Percentiles rank a stretch among this genome's conserved stretches.
Conservation (phyloP, 2,888 invertebrate species). For the Lasiommata megera region DNA sequence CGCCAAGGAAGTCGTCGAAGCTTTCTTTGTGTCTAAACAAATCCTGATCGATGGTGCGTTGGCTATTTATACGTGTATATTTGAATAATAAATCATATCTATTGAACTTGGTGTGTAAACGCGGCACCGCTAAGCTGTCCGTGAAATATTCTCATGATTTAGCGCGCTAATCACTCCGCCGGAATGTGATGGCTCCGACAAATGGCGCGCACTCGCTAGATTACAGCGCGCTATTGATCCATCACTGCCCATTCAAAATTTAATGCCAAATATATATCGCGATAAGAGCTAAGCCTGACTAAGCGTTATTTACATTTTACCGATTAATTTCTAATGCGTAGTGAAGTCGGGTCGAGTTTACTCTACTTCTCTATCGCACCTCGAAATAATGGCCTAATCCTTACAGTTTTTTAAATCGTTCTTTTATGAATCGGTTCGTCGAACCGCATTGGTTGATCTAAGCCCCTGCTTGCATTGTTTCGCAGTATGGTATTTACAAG, state of each 20-base stretch:
- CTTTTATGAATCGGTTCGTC: no score
- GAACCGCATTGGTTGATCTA: no score
- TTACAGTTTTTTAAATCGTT: no score
- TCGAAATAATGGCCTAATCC: no score
- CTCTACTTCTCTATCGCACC: no score
- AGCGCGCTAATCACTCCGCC: conserved; percentile 39
- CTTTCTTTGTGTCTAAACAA: no score
- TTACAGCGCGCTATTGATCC: conserved; percentile 34
- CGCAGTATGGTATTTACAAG: no score
- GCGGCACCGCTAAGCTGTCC: conserved; percentile 34
- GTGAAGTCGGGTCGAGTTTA: neutral
- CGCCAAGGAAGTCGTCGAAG: no score
- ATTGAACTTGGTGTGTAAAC: conserved; percentile 21
- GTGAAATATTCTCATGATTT: conserved; percentile 43
- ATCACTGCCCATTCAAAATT: conserved; percentile 31
- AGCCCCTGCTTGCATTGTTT: no score
- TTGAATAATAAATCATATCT: no score
- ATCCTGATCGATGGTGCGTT: no score
- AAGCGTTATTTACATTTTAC: conserved; percentile 20
- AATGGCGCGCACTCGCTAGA: conserved; percentile 31
- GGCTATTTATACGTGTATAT: no score
- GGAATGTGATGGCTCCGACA: conserved; percentile 34
- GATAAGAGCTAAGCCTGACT: conserved; percentile 22
- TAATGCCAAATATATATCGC: conserved; percentile 29
- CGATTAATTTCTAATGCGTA: conserved; percentile 19